These are phyloP conservation scores for Metopia argyrocephala DNA, from an alignment of 2,888 invertebrate species.

Conservation along the genomic window DNA sequence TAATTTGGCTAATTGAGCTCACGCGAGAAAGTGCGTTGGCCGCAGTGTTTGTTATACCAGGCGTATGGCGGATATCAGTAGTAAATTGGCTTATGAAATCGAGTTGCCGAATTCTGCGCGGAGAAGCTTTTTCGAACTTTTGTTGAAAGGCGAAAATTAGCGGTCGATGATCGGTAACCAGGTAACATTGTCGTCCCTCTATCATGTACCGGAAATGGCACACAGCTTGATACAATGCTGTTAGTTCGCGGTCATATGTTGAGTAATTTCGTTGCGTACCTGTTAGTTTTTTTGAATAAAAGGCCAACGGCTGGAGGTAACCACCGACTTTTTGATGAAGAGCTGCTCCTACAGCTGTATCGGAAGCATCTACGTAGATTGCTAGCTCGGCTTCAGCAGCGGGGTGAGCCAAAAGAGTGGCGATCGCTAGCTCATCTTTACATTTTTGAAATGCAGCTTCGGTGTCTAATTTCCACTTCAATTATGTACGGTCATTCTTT, in stretches of 20 bases:
- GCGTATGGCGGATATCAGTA: no score
- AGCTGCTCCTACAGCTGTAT: conserved; percentile 41
- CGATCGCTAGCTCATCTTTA: background rate
- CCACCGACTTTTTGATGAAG: conserved; percentile 47
- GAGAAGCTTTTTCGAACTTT: conserved; percentile 28
- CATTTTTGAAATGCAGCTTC: background rate
- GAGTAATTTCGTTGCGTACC: conserved; percentile 6
- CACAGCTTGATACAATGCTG: conserved; percentile 33
- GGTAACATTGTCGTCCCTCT: background rate
- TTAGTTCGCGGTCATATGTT: conserved; percentile 44
- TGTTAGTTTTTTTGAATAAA: conserved; percentile 68
- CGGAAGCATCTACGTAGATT: conserved; percentile 15
- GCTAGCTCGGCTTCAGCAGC: conserved; percentile 21
- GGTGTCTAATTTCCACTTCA: background rate
- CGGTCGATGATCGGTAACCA: conserved; percentile 9
- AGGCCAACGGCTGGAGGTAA: conserved; percentile 36
- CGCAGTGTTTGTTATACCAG: background rate
- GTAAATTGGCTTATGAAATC: background rate
- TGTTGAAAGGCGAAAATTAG: conserved; percentile 10
- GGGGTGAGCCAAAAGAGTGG: background rate
- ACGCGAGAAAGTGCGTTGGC: conserved; percentile 17
- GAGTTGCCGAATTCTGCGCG: conserved; percentile 10
- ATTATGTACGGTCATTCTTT: background rate
- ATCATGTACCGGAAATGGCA: conserved; percentile 50
- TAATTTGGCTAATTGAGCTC: conserved; percentile 45